These are phyloP conservation scores for Trachelus stipa DNA, from an alignment of 2,888 invertebrate genomes.

Conservation along the genomic window DNA sequence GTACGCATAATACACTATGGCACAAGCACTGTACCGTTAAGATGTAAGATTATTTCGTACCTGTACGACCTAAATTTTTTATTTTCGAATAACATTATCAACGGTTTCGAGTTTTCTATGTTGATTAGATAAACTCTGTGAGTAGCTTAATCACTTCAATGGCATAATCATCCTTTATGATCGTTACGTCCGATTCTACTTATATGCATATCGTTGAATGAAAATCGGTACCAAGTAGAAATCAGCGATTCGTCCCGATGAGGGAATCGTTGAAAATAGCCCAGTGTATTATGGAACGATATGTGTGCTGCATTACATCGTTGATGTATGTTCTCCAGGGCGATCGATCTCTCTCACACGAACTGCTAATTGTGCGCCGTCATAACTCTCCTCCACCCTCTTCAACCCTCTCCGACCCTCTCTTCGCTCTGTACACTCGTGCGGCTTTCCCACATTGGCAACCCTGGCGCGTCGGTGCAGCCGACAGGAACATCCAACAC, in stretches of 20 bases:
- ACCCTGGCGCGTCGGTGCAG: constrained; percentile 30
- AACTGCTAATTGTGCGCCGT: constrained; percentile 67
- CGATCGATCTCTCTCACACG: constrained; percentile 67
- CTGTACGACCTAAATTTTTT: not conserved
- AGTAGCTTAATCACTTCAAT: not conserved
- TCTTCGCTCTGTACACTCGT: constrained; percentile 19
- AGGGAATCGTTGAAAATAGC: constrained; percentile 46
- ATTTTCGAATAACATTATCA: not conserved
- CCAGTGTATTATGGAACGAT: constrained; percentile 49
- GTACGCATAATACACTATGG: not conserved
- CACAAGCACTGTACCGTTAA: not conserved
- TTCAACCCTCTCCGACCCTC: constrained; percentile 21
- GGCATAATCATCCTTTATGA: not conserved
- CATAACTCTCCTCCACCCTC: constrained; percentile 63
- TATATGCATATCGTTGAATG: not conserved
- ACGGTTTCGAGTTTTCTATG: not conserved
- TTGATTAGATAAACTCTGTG: not conserved
- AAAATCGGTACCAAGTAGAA: not conserved
- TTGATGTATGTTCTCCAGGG: constrained; percentile 64
- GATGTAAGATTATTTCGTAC: not conserved
- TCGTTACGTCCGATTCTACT: not conserved
- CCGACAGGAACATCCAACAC: constrained; percentile 27
- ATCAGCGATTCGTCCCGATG: not conserved
- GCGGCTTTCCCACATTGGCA: constrained; percentile 31
- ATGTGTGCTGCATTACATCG: constrained; percentile 57